Conservation (phyloP, 2,797 vertebrate species). For the Limosa lapponica region DNA sequence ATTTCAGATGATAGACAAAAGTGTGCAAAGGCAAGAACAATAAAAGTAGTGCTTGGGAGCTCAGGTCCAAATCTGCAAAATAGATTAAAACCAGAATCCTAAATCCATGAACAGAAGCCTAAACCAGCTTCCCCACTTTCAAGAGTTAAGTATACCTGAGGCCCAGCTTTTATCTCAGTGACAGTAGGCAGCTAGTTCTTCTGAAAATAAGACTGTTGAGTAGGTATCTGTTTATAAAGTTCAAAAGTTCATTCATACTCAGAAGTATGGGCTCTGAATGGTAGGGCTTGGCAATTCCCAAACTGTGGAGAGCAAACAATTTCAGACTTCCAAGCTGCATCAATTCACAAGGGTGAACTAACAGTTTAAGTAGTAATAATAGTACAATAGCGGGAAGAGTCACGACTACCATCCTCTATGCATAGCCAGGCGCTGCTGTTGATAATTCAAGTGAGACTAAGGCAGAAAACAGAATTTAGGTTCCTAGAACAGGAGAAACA, state of each 20-base stretch:
- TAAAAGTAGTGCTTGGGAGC: background rate
- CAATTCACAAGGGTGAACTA: background rate
- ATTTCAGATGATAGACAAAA: background rate
- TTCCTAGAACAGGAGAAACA: background rate
- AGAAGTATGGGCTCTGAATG: background rate
- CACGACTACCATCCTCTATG: background rate
- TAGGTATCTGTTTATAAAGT: background rate
- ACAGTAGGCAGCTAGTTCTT: background rate
- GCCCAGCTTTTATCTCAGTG: background rate
- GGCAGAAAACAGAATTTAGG: background rate
- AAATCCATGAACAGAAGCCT: background rate
- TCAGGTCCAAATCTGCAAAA: background rate
- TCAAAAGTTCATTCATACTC: background rate
- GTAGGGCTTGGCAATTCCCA: background rate
- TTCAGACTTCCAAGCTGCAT: background rate
- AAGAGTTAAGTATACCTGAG: background rate
- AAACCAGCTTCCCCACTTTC: background rate
- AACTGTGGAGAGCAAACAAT: background rate
- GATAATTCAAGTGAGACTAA: background rate
- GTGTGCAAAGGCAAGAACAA: background rate
- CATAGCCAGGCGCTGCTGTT: background rate
- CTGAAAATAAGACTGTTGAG: background rate
- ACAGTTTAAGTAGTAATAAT: background rate
- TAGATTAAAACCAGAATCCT: background rate
- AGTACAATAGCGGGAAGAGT: background rate